Conservation (phyloP, 2,888 invertebrate genomes). For the Cryptus armator region DNA sequence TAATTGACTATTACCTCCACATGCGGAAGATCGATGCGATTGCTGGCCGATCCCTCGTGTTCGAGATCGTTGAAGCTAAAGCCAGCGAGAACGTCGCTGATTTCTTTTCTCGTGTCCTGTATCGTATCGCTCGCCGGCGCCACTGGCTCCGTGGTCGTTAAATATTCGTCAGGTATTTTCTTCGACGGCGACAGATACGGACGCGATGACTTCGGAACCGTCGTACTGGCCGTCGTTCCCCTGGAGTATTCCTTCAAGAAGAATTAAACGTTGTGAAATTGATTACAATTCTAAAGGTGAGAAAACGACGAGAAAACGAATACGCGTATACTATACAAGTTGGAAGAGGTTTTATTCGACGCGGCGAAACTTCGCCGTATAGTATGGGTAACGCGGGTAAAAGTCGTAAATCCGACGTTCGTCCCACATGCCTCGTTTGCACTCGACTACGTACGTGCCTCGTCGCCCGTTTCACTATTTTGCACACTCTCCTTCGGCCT, state of each 20-base stretch:
- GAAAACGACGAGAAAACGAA: slow-evolving; percentile 44
- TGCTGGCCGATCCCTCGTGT: slow-evolving; percentile 75
- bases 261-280: slow-evolving; percentile 42
- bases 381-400: slow-evolving; percentile 42
- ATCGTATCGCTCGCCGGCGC: slow-evolving; percentile 55
- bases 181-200: slow-evolving; percentile 88
- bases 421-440: slow-evolving; percentile 66
- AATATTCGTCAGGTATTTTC: slow-evolving; percentile 92
- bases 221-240: slow-evolving; percentile 76
- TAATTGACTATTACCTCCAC: slow-evolving; percentile 66
- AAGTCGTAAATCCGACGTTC: slow-evolving; percentile 61
- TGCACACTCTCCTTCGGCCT: slow-evolving; percentile 42
- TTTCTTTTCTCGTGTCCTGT: slow-evolving; percentile 61
- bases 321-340: slow-evolving; percentile 36
- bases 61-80: slow-evolving; percentile 79
- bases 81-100: slow-evolving; percentile 71
- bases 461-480: slow-evolving; percentile 52
- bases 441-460: slow-evolving; percentile 59
- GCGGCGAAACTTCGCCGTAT: slow-evolving; percentile 47
- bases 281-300: slow-evolving; percentile 45
- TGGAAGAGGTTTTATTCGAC: slow-evolving; percentile 20
- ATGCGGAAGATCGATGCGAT: slow-evolving; percentile 69
- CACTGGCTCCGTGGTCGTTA: slow-evolving; percentile 86
- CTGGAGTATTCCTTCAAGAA: slow-evolving; percentile 81
- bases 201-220: slow-evolving; percentile 77